Conservation (phyloP, 2,113 vertebrate genomes). For the Emydocephalus ijimae region DNA sequence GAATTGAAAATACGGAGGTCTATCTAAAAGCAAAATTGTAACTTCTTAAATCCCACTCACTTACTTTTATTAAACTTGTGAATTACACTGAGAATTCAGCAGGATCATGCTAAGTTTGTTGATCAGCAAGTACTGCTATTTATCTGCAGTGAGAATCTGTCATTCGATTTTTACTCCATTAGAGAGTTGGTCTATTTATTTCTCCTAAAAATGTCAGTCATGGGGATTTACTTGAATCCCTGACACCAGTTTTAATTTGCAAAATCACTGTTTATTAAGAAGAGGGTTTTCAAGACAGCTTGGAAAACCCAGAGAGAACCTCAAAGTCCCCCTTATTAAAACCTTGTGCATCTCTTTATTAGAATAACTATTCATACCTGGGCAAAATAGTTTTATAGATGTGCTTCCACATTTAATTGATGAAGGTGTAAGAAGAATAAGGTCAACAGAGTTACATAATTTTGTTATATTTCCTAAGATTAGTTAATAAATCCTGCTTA, state of each 20-base stretch:
- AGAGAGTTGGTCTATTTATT: conserved; percentile 6
- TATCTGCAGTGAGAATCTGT: conserved; percentile 1
- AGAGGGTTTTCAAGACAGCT: conserved; percentile 8
- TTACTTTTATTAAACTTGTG: not conserved
- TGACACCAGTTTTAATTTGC: conserved; percentile 13
- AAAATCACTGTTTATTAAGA: conserved; percentile 26
- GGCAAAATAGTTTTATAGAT: not conserved
- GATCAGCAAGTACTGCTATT: conserved; percentile 14
- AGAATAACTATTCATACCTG: not conserved
- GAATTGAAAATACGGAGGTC: not conserved
- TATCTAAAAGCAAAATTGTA: conserved; percentile 14
- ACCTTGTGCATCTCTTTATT: not conserved
- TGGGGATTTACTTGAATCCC: conserved; percentile 14
- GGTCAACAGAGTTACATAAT: not conserved
- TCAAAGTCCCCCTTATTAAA: not conserved
- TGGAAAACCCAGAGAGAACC: not conserved
- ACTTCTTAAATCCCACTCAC: conserved; percentile 4
- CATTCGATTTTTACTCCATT: conserved; percentile 21
- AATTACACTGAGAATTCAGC: conserved; percentile 1
- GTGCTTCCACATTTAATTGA: not conserved
- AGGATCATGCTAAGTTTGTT: conserved; percentile 21
- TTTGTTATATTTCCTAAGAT: not conserved
- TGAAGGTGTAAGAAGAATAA: not conserved
- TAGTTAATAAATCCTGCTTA: not conserved
- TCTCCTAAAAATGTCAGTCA: not conserved